A percentile compares a stretch with the other conserved stretches of the same genome.
phyloP scores from a whole-genome alignment of 1,140 invertebrate species.

The Pseudomyrmex concolor region DNA sequence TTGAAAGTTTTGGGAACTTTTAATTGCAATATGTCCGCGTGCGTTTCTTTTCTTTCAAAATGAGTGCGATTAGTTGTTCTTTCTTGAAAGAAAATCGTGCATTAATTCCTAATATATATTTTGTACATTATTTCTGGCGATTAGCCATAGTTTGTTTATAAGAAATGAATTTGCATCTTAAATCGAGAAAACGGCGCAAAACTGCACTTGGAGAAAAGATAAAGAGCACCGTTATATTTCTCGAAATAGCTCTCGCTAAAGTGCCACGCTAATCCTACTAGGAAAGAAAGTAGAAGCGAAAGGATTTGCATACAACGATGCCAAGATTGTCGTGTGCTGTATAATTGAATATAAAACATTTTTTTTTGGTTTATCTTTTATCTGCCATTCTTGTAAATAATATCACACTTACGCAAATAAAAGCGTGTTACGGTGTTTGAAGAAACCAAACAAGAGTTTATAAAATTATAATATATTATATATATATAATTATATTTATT shows the following conservation, averaged over 20 bases:
- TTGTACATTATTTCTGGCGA: not conserved
- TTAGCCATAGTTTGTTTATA: not conserved
- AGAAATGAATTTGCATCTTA: not conserved
- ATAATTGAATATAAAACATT: constrained; percentile 25
- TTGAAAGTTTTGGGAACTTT: constrained; percentile 38
- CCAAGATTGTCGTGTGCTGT: constrained; percentile 12
- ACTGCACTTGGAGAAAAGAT: not conserved
- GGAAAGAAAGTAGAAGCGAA: not conserved
- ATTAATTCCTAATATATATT: not conserved
- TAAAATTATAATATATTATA: too few relatives aligned
- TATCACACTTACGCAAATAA: not conserved
- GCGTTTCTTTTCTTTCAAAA: not conserved
- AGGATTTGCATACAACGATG: constrained; percentile 30
- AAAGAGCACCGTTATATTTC: not conserved
- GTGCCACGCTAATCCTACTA: constrained; percentile 7
- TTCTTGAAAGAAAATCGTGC: not conserved
- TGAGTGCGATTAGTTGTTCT: not conserved
- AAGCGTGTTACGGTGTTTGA: not conserved
- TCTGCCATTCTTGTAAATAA: not conserved
- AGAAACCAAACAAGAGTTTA: too few relatives aligned
- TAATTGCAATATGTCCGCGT: constrained; percentile 15
- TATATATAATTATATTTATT: too few relatives aligned
- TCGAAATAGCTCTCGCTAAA: constrained; percentile 33
- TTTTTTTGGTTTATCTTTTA: not conserved
- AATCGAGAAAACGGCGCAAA: not conserved